Base-by-base conservation (phyloP, 2,888 invertebrate genomes). In the Ophioninae sp. region DNA sequence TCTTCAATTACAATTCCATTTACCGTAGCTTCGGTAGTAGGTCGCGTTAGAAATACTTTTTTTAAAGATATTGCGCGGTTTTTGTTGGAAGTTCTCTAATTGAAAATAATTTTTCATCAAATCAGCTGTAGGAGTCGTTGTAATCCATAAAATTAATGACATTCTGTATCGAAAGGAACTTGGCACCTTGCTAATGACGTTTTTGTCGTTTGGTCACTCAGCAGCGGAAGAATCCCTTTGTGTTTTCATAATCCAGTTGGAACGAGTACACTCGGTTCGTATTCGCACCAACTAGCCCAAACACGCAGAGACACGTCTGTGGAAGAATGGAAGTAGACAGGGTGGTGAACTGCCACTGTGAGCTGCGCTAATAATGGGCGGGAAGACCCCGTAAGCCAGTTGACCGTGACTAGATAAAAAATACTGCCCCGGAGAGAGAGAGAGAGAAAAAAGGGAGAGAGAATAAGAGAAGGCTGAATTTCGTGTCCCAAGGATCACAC, bases 341-440 rank as follows among this genome's bases (percentile, higher is more conserved):
- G 77, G 72, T 79, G 72, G 75, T n/a, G 57, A 79, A 79, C 67
- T 67, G 73, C 67, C 73, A 72, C 81, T 79, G 79, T 88, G 89
- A 88, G 89, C 88, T 87, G 90, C 90, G 92, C 93, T 92, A 93
- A 93, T 93, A 93, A 93, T 92, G 91, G 92, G 91, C 90, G 91
- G 92, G 89, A 86, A 91, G 87, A 86, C 83, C 88, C 89, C 88
- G 89, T 91, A 90, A 91, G 92, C 91, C 92, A 93, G 93, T 93
- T 93, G 93, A 93, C 93, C 93, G 93, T 93, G 93, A 93, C 93
- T 91, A 93, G 93, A 93, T 93, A 93, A 93, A 93, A 93, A 93
- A 93, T 93, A 93, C 91, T 92, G 92, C 91, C 91, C 87, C 90
- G 90, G 89, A 90, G 89, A 81, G 75, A 82, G 78, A 50, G 37